Conservation (phyloP, 2,888 invertebrate species). For the Anarsia innoxiella region DNA sequence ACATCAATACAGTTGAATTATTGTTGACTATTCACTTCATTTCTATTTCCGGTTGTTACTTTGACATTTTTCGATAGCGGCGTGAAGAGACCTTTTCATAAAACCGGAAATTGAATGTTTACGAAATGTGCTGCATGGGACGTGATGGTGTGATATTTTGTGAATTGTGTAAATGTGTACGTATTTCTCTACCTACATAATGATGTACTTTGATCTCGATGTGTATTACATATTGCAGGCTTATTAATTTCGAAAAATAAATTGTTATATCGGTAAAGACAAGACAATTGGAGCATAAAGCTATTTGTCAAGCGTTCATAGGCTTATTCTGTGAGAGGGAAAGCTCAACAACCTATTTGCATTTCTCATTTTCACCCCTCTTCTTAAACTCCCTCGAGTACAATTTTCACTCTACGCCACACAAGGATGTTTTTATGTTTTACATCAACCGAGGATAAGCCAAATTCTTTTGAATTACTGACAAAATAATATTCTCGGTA, state of each 20-base stretch:
- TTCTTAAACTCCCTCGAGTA: slow-evolving; percentile 47
- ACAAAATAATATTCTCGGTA: too few relatives aligned
- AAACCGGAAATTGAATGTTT: slow-evolving; percentile 52
- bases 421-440: slow-evolving; percentile 34
- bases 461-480: slow-evolving; percentile 28
- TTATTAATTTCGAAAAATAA: slow-evolving; percentile 32
- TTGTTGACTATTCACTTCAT: slow-evolving; percentile 25
- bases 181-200: neutral
- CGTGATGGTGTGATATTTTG: neutral
- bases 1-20: slow-evolving; percentile 14
- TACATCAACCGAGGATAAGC: slow-evolving; percentile 17
- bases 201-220: neutral
- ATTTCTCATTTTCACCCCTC: slow-evolving; percentile 69
- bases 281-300: slow-evolving; percentile 47
- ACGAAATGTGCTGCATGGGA: slow-evolving; percentile 24
- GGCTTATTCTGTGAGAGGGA: slow-evolving; percentile 49
- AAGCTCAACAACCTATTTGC: slow-evolving; percentile 63
- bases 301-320: slow-evolving; percentile 59
- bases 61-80: slow-evolving; percentile 40
- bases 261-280: slow-evolving; percentile 33
- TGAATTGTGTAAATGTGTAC: neutral
- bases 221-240: slow-evolving; percentile 25
- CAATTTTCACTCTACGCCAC: slow-evolving; percentile 50
- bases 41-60: slow-evolving; percentile 49
- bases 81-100: slow-evolving; percentile 39